These are phyloP conservation scores for Punctoribates punctum DNA, from an alignment of 2,888 invertebrate species.

Conservation along the genomic window DNA sequence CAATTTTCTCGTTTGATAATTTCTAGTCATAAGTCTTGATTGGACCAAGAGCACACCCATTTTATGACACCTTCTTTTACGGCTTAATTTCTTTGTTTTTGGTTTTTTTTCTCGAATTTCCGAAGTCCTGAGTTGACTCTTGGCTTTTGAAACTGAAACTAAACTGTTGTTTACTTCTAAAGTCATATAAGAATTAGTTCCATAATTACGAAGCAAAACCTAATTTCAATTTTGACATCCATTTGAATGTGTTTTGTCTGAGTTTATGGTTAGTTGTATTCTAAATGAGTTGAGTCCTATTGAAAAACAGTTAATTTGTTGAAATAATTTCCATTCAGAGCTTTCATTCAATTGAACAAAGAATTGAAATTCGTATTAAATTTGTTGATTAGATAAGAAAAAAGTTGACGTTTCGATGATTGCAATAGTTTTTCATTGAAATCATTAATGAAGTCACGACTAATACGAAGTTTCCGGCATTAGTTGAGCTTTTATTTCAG, in stretches of 20 bases:
- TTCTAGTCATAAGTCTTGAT: background rate
- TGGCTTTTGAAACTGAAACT: too few species aligned
- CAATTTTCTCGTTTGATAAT: background rate
- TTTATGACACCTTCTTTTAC: slow-evolving; percentile 15
- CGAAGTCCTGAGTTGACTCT: too few species aligned
- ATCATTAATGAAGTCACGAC: background rate
- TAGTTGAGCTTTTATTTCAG: slow-evolving; percentile 7
- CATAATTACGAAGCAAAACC: too few species aligned
- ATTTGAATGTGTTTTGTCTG: too few species aligned
- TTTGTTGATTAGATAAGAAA: slow-evolving; percentile 14
- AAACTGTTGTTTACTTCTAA: too few species aligned
- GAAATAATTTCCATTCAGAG: background rate
- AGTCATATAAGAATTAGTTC: too few species aligned
- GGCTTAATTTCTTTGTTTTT: background rate
- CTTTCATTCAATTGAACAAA: slow-evolving; percentile 6
- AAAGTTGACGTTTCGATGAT: background rate
- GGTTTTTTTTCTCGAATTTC: background rate
- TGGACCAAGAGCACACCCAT: background rate
- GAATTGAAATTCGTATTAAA: slow-evolving; percentile 1
- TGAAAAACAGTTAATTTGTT: too few species aligned
- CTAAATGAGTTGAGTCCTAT: too few species aligned
- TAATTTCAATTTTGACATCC: too few species aligned
- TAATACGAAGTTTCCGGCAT: slow-evolving; percentile 28
- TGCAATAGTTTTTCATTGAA: slow-evolving; percentile 5
- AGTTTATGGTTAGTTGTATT: too few species aligned